Base-by-base conservation (phyloP, 2,797 vertebrate genomes). In the Neostethus bicornis region DNA sequence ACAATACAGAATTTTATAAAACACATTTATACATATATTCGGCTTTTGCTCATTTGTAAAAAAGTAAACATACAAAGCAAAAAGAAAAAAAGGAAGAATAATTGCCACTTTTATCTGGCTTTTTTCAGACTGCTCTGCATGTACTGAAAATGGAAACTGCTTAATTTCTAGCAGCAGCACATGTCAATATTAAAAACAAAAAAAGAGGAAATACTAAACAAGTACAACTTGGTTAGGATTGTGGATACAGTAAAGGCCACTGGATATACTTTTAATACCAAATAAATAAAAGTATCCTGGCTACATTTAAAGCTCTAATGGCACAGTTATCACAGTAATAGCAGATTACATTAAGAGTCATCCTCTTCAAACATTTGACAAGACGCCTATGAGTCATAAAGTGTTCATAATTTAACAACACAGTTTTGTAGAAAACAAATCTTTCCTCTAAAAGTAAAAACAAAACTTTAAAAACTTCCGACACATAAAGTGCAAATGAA, bases 1-100 rank as follows among this genome's bases (percentile, higher is more conserved):
- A 70, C 58, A 54, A 80, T 71, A 83, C 59, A 58, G 69, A 14
- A 75, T 85, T 78, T 74, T 90, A 90, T 80, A 86, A 90, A 90
- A 91, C 77, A 76, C 86, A 85, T n/a, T n/a, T 73, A 28, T 88
- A 83, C 77, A 87, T 68, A 51, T 66, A 54, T 82, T 81, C 49
- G 83, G 59, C 65, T 72, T 69, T 72, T 61, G 55, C 55, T 59
- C 76, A 37, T 80, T 80, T 88, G 73, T 74, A 87, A 75, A 88
- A 85, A 74, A 83, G 77, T 78, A 77, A 83, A 87, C 74, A 74
- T 41, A 70, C 47, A 24, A 79, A 61, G 51, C 63, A 74, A 65
- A 71, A 46, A 35, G 2, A 45, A 73, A 66, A 75, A 66, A 47
- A 68, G n/a, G 56, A 63, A 58, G 69, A 73, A 79, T 68, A 51